These are phyloP conservation scores for Trichonephila clavipes DNA, from an alignment of 1,140 invertebrate species.

Conservation along the genomic window DNA sequence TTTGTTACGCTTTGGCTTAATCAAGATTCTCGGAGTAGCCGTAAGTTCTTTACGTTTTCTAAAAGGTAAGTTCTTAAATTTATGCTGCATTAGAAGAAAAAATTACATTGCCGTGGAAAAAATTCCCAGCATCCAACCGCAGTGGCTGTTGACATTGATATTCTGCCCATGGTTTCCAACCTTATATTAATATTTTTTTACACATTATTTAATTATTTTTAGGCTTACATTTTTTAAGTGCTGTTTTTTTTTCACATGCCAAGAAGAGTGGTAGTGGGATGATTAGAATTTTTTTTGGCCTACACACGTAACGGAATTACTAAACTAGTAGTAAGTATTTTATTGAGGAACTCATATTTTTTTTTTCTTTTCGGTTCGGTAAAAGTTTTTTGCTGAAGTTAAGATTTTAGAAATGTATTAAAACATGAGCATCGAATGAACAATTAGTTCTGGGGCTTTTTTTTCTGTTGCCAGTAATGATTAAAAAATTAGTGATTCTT, in stretches of 20 bases:
- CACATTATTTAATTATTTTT: conserved; percentile 73
- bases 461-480: background rate
- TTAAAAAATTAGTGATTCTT: background rate
- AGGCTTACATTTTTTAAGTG: conserved; percentile 49
- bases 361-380: background rate
- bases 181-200: conserved; percentile 69
- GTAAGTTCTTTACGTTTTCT: conserved; percentile 71
- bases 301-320: conserved; percentile 20
- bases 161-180: conserved; percentile 64
- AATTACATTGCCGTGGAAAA: conserved; percentile 50
- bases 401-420: background rate
- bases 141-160: conserved; percentile 71
- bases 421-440: background rate
- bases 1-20: conserved; percentile 73
- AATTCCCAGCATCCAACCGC: conserved; percentile 35
- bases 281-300: conserved; percentile 30
- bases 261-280: background rate
- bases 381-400: background rate
- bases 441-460: background rate
- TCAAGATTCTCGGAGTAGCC: conserved; percentile 70
- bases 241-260: conserved; percentile 7
- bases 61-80: conserved; percentile 72
- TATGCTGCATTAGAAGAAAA: conserved; percentile 65
- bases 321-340: conserved; percentile 27
- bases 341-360: background rate